Base-by-base conservation (phyloP, 1,140 invertebrate genomes). In the Diploscapter pachys region DNA sequence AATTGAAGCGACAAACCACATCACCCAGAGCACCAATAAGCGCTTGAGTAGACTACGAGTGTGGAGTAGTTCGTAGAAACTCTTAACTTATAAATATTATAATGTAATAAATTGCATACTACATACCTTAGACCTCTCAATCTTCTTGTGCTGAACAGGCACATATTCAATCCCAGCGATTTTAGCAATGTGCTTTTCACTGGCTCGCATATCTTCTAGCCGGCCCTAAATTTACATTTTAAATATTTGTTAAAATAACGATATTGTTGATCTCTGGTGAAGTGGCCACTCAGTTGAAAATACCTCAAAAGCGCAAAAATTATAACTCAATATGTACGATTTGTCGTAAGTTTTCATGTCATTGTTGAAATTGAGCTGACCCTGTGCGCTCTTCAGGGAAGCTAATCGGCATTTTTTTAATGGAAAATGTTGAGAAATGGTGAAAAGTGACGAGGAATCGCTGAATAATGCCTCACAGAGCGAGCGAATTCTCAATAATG, bases 1-100 rank as follows among this genome's bases (percentile, higher is more conserved):
- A 62, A 85, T 76, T 6, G 77, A 78, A n/a, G 84, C 81, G 2
- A 79, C 80, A 70, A 85, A 80, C 80, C 80, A 80, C 79, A 80
- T 80, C 31, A 61, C 55, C 79, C 80, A 80, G 9, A 80, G 76
- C n/a, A 80, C 80, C 13, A 79, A 48, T 2, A 79, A 56, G 49
- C 74, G 52, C n/a, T 66, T 73, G 61, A 72, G 62, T n/a, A 80
- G 61, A 13, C 71, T 74, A 55, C 66, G 61, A 11, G 67, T 74
- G 49, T 57, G 69, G 5, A 76, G 31, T 49, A 76, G 53, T 76
- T 71, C 75, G n/a, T 2, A 68, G 66, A 68, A 68, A 6, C 52
- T 52, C 52, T 68, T 68, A 55, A 52, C 56, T n/a, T 68, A 55
- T 31, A 31, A 31, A 31, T 31, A 31, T 31, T 31, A 2, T 63